Percentiles rank a stretch among this genome's conserved stretches.
Conservation (phyloP, 2,797 vertebrate genomes). For the Neostethus bicornis region DNA sequence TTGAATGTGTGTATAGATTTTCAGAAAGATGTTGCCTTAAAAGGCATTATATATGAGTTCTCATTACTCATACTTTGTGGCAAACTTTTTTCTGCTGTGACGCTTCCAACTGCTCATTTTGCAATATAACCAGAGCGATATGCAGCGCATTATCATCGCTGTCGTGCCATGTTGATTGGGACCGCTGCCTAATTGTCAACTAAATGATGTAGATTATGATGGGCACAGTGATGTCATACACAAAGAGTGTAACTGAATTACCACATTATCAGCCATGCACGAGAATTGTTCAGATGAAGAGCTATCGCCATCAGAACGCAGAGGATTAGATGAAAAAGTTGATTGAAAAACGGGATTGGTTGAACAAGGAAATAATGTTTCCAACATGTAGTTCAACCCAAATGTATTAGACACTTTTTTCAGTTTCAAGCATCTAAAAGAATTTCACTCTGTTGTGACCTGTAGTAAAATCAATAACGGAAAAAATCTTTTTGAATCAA, state of each 20-base stretch:
- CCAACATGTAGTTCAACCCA: constrained; percentile 10
- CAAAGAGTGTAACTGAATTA: constrained; percentile 40
- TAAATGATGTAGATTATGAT: constrained; percentile 49
- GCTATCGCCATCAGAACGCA: constrained; percentile 10
- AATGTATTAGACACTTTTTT: constrained; percentile 9
- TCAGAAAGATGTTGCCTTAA: background rate
- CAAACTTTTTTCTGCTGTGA: background rate
- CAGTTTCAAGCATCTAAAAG: no score
- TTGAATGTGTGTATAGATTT: background rate
- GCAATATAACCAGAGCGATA: constrained; percentile 7
- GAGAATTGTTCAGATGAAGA: constrained; percentile 35
- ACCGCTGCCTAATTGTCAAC: constrained; percentile 42
- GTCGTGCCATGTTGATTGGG: constrained; percentile 36
- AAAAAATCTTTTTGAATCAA: no score
- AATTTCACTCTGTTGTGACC: no score
- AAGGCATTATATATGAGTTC: constrained; percentile 1
- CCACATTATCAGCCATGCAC: constrained; percentile 43
- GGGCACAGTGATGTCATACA: constrained; percentile 18
- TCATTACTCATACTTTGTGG: constrained; percentile 18
- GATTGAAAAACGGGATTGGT: constrained; percentile 18
- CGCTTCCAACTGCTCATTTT: constrained; percentile 22
- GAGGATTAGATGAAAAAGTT: constrained; percentile 24
- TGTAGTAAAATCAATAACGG: no score
- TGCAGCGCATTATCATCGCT: constrained; percentile 21
- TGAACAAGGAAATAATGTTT: constrained; percentile 2